A percentile compares a stretch with the other conserved stretches of the same genome.
phyloP scores from a whole-genome alignment of 1,140 invertebrate genomes.

The Tribolium madens region DNA sequence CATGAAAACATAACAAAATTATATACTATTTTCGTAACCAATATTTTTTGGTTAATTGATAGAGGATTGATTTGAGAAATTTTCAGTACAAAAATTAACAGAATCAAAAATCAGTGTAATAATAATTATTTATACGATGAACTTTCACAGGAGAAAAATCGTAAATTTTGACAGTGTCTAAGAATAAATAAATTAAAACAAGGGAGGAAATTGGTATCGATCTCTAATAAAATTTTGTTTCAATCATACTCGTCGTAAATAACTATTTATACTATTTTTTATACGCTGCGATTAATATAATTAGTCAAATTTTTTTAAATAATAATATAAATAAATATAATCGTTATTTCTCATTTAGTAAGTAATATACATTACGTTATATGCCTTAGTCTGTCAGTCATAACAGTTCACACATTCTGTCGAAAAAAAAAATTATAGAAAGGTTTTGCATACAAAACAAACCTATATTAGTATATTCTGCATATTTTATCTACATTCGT shows the following conservation, averaged over 20 bases:
- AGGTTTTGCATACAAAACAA: too few species aligned
- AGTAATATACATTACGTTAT: neutral
- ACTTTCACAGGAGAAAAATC: too few species aligned
- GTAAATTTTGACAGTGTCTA: too few species aligned
- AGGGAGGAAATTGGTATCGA: too few species aligned
- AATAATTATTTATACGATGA: too few species aligned
- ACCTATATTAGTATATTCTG: too few species aligned
- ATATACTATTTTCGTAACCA: constrained; percentile 16
- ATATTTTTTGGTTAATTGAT: constrained; percentile 1
- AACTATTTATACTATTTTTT: neutral
- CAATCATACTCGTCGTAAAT: neutral
- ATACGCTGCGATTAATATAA: neutral
- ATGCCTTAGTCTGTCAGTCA: neutral
- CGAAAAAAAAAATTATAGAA: neutral
- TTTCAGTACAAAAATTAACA: too few species aligned
- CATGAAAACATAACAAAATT: constrained; percentile 27
- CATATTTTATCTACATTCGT: too few species aligned
- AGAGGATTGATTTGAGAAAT: neutral
- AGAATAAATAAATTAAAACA: too few species aligned
- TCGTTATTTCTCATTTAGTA: neutral
- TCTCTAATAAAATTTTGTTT: too few species aligned
- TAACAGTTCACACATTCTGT: neutral
- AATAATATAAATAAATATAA: neutral
- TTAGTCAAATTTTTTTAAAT: neutral
- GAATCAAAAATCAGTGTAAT: too few species aligned